These are phyloP conservation scores for Acanthurus leucopareius DNA, from an alignment of 2,797 vertebrate genomes.

Conservation along the genomic window DNA sequence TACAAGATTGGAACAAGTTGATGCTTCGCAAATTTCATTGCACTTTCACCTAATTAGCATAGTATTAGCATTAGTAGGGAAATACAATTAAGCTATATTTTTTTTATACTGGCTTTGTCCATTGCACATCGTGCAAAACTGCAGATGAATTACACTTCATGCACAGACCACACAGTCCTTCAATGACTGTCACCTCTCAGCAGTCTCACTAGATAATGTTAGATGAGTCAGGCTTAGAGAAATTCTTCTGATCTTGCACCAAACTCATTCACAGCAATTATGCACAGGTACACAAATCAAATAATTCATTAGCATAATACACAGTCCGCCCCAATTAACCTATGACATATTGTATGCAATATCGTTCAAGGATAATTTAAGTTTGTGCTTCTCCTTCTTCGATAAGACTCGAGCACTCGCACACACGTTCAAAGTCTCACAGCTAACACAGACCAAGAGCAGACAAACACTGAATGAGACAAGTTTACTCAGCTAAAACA, in stretches of 20 bases:
- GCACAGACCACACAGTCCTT: background rate
- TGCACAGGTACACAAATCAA: slow-evolving; percentile 41
- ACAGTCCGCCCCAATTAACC: slow-evolving; percentile 39
- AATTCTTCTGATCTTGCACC: slow-evolving; percentile 17
- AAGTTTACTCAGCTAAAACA: background rate
- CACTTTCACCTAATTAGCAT: too few relatives aligned
- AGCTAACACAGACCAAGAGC: background rate
- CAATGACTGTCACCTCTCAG: slow-evolving; percentile 4
- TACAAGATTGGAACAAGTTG: too few relatives aligned
- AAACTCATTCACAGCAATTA: slow-evolving; percentile 34
- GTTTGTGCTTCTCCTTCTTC: slow-evolving; percentile 7
- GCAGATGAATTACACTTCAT: too few relatives aligned
- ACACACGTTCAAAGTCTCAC: slow-evolving; percentile 20
- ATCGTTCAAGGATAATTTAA: slow-evolving; percentile 27
- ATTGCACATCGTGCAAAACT: too few relatives aligned
- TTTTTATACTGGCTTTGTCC: too few relatives aligned
- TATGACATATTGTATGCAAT: slow-evolving; percentile 12
- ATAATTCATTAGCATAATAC: slow-evolving; percentile 21
- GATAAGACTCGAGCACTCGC: background rate
- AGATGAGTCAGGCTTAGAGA: slow-evolving; percentile 31
- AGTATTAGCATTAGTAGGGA: too few relatives aligned
- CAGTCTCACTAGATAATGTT: slow-evolving; percentile 19
- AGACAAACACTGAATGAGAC: background rate
- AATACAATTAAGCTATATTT: too few relatives aligned
- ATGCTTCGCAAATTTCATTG: too few relatives aligned